Base-by-base conservation (phyloP, 2,888 invertebrate genomes). In the Philhelius pedissequus region DNA sequence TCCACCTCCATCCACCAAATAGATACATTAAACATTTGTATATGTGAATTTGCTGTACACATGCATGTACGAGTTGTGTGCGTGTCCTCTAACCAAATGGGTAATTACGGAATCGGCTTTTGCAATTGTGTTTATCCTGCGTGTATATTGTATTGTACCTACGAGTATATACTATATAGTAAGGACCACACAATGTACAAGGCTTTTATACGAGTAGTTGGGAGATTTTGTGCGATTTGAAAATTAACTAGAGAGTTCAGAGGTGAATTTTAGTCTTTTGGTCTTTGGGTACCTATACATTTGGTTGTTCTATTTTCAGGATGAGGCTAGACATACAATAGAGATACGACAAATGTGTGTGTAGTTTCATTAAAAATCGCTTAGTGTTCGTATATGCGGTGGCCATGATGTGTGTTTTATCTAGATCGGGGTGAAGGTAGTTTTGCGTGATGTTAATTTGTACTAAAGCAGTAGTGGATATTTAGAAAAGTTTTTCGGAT, bases 91-190 rank as follows among this genome's bases (percentile, higher is more conserved):
- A 66, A 38, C 79, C 75, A 80, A 62, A 66, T 71, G 71, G 84
- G 68, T 80, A 84, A 84, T 80, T 84, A 84, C 80, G 80, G 58
- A 84, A 80, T 71, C 69, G 70, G 76, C 79, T 71, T 83, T 84
- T 75, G 71, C 66, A 76, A 84, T 84, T 79, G 70, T 78, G 66
- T 66, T 79, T 79, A 84, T 84, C 70, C 75, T 62, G 64, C 35
- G 56, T n/a, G n/a, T n/a, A n/a, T n/a, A n/a, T n/a, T n/a, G n/a
- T 32, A 13, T 30, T 20, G 13, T 20, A n/a, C n/a, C n/a, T n/a
- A n/a, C n/a, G n/a, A n/a, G n/a, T n/a, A n/a, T n/a, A n/a, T n/a
- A n/a, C 5, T 9, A 15, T 35, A 6, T 7, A 13, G 32, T 32
- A 56, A 20, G 32, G 56, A 56, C 20, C 7, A 56, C 30, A 20